phyloP scores from a whole-genome alignment of 2,113 vertebrate species.

The Oncorhynchus keta region DNA sequence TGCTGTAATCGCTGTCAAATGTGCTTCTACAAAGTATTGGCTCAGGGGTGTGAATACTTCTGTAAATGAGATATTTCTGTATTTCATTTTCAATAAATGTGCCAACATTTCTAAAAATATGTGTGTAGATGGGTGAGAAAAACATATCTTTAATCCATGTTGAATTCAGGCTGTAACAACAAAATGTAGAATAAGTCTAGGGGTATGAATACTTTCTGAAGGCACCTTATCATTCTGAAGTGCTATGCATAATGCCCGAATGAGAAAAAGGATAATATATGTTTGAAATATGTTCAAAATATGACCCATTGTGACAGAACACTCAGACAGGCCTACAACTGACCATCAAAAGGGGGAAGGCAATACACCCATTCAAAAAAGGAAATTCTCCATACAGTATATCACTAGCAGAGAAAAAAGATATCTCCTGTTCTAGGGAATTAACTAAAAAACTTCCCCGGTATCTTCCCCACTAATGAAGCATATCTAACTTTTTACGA shows the following conservation, averaged over 20 bases:
- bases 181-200: neutral
- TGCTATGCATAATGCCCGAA: neutral
- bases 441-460: conserved; percentile 57
- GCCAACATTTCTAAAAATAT: too few species aligned
- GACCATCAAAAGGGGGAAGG: conserved; percentile 6
- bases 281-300: neutral
- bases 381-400: conserved; percentile 34
- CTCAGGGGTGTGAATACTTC: too few species aligned
- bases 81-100: too few species aligned
- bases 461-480: conserved; percentile 72
- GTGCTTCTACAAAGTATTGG: too few species aligned
- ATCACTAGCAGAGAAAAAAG: conserved; percentile 41
- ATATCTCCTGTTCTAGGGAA: conserved; percentile 55
- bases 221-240: neutral
- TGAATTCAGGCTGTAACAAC: too few species aligned
- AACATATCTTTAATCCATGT: too few species aligned
- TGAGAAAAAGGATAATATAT: neutral
- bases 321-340: neutral
- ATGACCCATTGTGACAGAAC: neutral
- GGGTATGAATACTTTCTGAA: too few species aligned
- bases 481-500: conserved; percentile 78
- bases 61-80: too few species aligned
- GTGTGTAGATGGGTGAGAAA: too few species aligned
- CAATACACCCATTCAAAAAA: neutral
- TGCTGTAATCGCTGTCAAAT: too few species aligned